Percentiles rank a stretch among this genome's conserved stretches.
These are phyloP conservation scores for Lithodes maja DNA, from an alignment of 2,888 invertebrate genomes.

Conservation along the genomic window DNA sequence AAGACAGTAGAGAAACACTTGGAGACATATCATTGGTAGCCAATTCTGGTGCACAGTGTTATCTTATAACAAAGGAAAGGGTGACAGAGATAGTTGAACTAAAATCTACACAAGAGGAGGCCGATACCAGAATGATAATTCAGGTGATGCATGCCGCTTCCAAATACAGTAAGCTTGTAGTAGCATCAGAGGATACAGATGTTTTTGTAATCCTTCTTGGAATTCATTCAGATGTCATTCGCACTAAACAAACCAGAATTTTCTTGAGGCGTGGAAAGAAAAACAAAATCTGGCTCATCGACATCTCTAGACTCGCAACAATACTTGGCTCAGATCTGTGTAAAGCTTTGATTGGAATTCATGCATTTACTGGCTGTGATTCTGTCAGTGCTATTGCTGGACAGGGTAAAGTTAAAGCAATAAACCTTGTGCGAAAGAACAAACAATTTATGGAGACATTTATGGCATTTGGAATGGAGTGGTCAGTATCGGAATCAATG, in stretches of 20 bases:
- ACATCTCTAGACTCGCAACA: conserved; percentile 26
- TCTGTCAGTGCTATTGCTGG: conserved; percentile 14
- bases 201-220: too few relatives aligned
- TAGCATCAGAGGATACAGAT: too few relatives aligned
- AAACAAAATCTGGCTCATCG: too few relatives aligned
- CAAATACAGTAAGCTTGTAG: not conserved
- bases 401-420: conserved; percentile 18
- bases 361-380: not conserved
- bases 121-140: too few relatives aligned
- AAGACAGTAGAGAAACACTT: not conserved
- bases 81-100: not conserved
- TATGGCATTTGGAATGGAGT: conserved; percentile 22
- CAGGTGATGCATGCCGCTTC: too few relatives aligned
- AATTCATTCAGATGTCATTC: too few relatives aligned
- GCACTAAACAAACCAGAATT: too few relatives aligned
- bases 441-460: conserved; percentile 21
- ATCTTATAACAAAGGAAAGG: not conserved
- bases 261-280: too few relatives aligned
- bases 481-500: conserved; percentile 22
- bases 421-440: conserved; percentile 29
- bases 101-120: not conserved
- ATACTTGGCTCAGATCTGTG: conserved; percentile 2
- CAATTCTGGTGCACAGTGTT: conserved; percentile 5
- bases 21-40: not conserved
- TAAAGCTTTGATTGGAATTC: conserved; percentile 6